Evolutionary conservation across 2,888 invertebrate species (phyloP), one percentile per base, ranked within the genome.

Genomic region (Nephrocerus scutellatus): DNA sequence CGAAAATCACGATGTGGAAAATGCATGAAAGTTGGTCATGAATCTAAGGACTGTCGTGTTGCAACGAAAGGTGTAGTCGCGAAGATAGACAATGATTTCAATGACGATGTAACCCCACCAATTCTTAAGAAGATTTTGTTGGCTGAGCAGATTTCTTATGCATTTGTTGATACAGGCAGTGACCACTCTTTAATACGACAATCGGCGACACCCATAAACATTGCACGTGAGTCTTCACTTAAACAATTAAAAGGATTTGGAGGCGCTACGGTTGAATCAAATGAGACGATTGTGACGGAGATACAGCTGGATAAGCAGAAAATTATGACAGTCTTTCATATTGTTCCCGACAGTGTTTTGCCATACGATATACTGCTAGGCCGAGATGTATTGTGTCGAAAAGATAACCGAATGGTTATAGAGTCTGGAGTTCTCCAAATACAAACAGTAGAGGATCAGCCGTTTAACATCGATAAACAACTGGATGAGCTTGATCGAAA

Each of bases 241-340:
- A 49, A 37, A 12, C 24, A 14, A 2, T 30, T 48, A 18, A 40
- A 39, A 36, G 47, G 42, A 18, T 47, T 50, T 22, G 45, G 48
- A 4, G 48, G 43, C 21, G 28, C 39, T 5, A 18, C 33, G 2
- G 45, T 50, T 6, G 39, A 43, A 19, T 30, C 32, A 10, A 25
- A 9, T 6, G 29, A 36, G 8, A 15, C 16, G 10, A 41, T 48
- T 6, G 25, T 37, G 7, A 21, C 19, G 7, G 18, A 30, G 7
- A 31, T 45, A 6, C 12, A 19, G 5, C 30, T 44, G 12, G 40
- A 44, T 7, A 39, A 18, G 5, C 30, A 41, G 7, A n/a, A 15
- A 13, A 30, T 36, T 7, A 22, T 33, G 6, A 26, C 33, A 3
- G 25, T 8, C 5, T 20, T 44, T n/a, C 26, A 41, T 14, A 32